These are phyloP conservation scores for Vidua macroura DNA, from an alignment of 2,113 vertebrate genomes.

Conservation along the genomic window DNA sequence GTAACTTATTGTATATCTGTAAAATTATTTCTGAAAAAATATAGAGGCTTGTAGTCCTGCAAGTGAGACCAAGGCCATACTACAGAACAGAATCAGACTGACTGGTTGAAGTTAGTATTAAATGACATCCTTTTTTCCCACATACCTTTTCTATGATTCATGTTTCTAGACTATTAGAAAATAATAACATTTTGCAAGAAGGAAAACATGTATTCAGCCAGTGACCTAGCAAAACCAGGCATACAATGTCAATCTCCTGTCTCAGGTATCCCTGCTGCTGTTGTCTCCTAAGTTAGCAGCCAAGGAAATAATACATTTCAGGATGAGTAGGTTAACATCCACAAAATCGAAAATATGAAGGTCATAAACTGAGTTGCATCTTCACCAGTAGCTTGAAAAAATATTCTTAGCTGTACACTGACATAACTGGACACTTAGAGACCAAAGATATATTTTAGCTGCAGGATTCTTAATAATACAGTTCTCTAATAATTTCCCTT, in stretches of 20 bases:
- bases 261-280: not conserved
- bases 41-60: not conserved
- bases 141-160: rapidly evolving
- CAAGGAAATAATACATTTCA: not conserved
- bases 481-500: not conserved
- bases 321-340: not conserved
- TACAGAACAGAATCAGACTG: not conserved
- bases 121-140: not conserved
- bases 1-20: not conserved
- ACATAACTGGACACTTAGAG: not conserved
- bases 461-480: not conserved
- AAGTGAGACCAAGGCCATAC: not conserved
- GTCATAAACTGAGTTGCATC: not conserved
- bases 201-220: not conserved
- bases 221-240: not conserved
- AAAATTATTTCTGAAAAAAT: not conserved
- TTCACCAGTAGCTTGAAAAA: not conserved
- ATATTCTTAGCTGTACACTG: not conserved
- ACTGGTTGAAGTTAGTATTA: not conserved
- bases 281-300: not conserved
- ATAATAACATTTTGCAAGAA: not conserved
- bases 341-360: not conserved
- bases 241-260: not conserved
- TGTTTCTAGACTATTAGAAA: not conserved
- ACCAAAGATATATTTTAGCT: not conserved